Percentiles rank a stretch among this genome's conserved stretches.
Evolutionary conservation across 2,888 invertebrate genomes (phyloP).

Genomic region (Tenthredo distinguenda): DNA sequence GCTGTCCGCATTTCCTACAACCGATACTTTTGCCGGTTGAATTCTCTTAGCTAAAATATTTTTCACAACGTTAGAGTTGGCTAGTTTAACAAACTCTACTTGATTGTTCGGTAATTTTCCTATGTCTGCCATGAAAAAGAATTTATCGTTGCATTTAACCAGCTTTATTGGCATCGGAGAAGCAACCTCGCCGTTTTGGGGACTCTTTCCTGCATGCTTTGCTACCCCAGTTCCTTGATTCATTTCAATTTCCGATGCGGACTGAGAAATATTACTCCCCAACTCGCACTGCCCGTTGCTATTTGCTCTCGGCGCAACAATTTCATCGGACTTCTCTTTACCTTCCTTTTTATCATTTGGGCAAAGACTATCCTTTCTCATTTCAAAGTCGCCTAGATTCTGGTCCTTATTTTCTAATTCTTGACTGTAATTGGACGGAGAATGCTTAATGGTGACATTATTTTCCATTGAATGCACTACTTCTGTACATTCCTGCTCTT

Average conservation of each 20-base stretch:
- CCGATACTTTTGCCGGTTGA: conserved; percentile 33
- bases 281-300: conserved; percentile 14
- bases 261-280: background rate
- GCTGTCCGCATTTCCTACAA: background rate
- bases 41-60: conserved; percentile 46
- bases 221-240: background rate
- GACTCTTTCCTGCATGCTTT: background rate
- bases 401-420: conserved; percentile 40
- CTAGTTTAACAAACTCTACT: conserved; percentile 11
- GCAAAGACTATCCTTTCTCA: background rate
- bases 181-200: background rate
- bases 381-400: conserved; percentile 17
- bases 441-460: conserved; percentile 52
- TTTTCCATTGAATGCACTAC: conserved; percentile 37
- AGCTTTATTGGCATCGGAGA: conserved; percentile 48
- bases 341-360: background rate
- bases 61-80: conserved; percentile 47
- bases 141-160: conserved; percentile 53
- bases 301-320: background rate
- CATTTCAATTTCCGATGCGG: background rate
- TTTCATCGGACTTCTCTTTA: background rate
- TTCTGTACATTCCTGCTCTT: background rate
- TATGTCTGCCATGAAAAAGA: conserved; percentile 52
- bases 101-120: conserved; percentile 30
- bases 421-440: background rate